phyloP scores from a whole-genome alignment of 53 echinoderm and acorn worm species.

The Echinometra lucunter region DNA sequence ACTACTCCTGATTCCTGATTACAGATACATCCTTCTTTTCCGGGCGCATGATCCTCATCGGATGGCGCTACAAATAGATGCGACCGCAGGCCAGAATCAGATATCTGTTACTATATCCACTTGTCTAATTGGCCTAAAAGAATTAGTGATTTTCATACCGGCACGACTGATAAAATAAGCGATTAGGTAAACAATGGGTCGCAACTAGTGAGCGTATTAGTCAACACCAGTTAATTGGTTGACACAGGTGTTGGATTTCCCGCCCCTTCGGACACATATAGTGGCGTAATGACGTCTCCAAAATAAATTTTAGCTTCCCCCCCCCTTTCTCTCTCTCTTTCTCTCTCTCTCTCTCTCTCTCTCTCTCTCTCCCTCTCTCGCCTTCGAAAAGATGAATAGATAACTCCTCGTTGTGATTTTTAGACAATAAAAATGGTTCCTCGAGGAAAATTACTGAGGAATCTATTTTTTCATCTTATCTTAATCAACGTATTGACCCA shows the following conservation, averaged over 20 bases:
- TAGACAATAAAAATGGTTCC: background rate
- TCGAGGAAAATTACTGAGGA: background rate
- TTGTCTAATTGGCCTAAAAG: background rate
- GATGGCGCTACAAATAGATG: background rate
- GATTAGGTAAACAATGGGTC: background rate
- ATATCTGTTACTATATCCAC: background rate
- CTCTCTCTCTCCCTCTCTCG: background rate
- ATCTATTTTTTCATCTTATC: background rate
- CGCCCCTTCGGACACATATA: background rate
- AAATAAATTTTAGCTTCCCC: background rate
- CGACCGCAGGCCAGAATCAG: background rate
- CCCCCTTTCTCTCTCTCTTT: background rate
- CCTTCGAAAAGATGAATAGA: background rate
- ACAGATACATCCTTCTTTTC: slow-evolving; percentile 20
- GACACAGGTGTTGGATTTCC: slow-evolving; percentile 21
- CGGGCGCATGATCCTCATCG: background rate
- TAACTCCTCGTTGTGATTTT: background rate
- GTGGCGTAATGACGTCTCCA: background rate
- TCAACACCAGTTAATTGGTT: slow-evolving; percentile 35
- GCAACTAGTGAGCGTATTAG: background rate
- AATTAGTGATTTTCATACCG: background rate
- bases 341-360: background rate
- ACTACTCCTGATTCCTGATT: slow-evolving; percentile 16
- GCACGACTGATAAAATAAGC: background rate
- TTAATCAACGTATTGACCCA: background rate